Evolutionary conservation across 2,797 vertebrate species (phyloP), one percentile per base, ranked within the genome.

Genomic region (Okamejei kenojei): DNA sequence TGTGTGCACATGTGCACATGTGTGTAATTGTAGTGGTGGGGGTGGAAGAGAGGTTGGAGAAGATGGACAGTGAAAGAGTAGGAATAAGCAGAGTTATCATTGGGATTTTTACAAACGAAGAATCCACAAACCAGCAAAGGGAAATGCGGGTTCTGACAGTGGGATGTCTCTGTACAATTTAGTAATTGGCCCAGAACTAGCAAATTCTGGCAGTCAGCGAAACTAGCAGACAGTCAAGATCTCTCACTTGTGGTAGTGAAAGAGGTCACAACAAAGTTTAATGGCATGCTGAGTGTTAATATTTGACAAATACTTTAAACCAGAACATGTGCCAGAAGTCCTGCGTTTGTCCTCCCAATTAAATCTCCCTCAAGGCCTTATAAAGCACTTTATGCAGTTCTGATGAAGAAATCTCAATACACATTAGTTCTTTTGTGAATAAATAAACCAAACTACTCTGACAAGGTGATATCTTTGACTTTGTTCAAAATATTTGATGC

Each of bases 251-350:
- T 21, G 9, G 26, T 9, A 58, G 11, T 54, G 38, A 81, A 2
- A 82, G 21, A 45, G 45, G 1, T 58, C 23, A 58, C 80, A 82
- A 45, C 45, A 82, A 82, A 82, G 45, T 11, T 26, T 10, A 82
- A 54, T 29, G 45, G 21, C 0, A 58, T 58, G 8, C 45, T 13
- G 0, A 82, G 2, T 82, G 80, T 11, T 26, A 54, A 82, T 82
- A 58, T n/a, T 26, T 11, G 0, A 58, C 21, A 82, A 82, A 23
- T 8, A 82, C 11, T 45, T 58, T 54, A 82, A 21, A 81, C 79
- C 26, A 81, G 7, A 82, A 21, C 45, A 19, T 13, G n/a, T 63
- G 93, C 94, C 95, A 84, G 93, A 94, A 78, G 94, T 90, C 92
- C 93, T 93, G 1, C 93, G 13, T 86, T 58, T 11, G 21, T 38